These are phyloP conservation scores for Dreissena polymorpha DNA, from an alignment of 1,140 invertebrate genomes.

Conservation along the genomic window DNA sequence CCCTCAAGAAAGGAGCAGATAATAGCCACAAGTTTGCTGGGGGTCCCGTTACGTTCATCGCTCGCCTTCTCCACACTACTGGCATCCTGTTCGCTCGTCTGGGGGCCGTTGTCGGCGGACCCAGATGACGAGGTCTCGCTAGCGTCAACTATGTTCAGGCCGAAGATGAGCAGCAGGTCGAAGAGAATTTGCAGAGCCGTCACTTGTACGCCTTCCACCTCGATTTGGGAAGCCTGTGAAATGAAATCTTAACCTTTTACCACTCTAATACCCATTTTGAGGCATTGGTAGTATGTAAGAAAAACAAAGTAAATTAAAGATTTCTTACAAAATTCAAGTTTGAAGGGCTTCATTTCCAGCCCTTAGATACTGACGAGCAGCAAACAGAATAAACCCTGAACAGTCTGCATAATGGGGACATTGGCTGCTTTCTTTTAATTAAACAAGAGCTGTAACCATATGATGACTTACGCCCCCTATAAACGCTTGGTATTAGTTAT, in stretches of 20 bases:
- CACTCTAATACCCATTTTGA: too few species aligned
- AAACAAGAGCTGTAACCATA: too few species aligned
- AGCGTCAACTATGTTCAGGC: slow-evolving; percentile 74
- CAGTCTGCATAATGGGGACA: too few species aligned
- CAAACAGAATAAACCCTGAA: too few species aligned
- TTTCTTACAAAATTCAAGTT: too few species aligned
- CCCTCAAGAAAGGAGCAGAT: slow-evolving; percentile 73
- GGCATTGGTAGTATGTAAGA: too few species aligned
- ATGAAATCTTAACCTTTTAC: background rate
- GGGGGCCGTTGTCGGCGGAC: slow-evolving; percentile 11
- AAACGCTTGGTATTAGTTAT: too few species aligned
- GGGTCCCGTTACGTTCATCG: slow-evolving; percentile 51
- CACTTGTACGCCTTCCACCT: slow-evolving; percentile 75
- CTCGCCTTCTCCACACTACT: slow-evolving; percentile 11
- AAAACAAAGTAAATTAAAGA: too few species aligned
- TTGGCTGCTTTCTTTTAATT: too few species aligned
- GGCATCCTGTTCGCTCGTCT: background rate
- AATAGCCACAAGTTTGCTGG: slow-evolving; percentile 72
- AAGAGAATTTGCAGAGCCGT: slow-evolving; percentile 77
- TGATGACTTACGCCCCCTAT: too few species aligned
- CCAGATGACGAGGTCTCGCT: slow-evolving; percentile 34
- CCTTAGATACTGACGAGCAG: too few species aligned
- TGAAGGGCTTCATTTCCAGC: too few species aligned
- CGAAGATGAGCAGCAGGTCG: slow-evolving; percentile 78
- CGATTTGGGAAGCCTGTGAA: slow-evolving; percentile 76